Evolutionary conservation across 64 coral and sea anemone species (phyloP), one percentile per base, ranked within the genome.

Genomic region (Anthopleura sola): DNA sequence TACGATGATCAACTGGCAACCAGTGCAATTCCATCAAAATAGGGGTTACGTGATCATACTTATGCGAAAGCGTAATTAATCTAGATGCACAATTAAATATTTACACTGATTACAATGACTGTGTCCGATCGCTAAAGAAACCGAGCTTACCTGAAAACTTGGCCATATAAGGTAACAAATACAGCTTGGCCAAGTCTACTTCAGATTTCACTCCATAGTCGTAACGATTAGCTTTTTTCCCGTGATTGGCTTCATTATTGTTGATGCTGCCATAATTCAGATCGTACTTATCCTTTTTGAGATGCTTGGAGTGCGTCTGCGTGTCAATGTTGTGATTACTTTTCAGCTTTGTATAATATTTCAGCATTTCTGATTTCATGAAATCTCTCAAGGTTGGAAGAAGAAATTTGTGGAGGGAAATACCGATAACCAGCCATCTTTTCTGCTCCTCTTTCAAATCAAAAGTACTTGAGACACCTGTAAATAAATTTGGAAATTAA

Each of bases 361-460:
- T 84, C 9, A 60, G 50, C 31, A 84, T 84, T 37, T 58, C 83
- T 84, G 39, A 8, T 32, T 83, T 83, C 18, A 83, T 50, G 49
- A n/a, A 48, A 48, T 31, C 80, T 48, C 48, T 48, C 3, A 83
- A 33, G 20, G 51, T 32, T 32, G 80, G 80, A 50, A 54, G 28
- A 29, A 54, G 44, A n/a, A 83, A 16, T 55, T 83, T 83, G 80
- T 83, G 55, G 9, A 84, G 28, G 21, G n/a, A 53, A 5, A 84
- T 84, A 13, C 82, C 82, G 56, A 62, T 36, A 1, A 84, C 55
- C 60, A 84, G n/a, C 82, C 82, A 84, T 84, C 53, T 84, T 49
- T 58, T 84, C n/a, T 84, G 50, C 19, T 31, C 51, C 51, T 84
- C 82, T 23, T 74, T 40, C 47, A 74, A 36, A 31, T 74, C 33